Conservation (phyloP, 2,888 invertebrate genomes). For the Rotaria magnacalcarata region DNA sequence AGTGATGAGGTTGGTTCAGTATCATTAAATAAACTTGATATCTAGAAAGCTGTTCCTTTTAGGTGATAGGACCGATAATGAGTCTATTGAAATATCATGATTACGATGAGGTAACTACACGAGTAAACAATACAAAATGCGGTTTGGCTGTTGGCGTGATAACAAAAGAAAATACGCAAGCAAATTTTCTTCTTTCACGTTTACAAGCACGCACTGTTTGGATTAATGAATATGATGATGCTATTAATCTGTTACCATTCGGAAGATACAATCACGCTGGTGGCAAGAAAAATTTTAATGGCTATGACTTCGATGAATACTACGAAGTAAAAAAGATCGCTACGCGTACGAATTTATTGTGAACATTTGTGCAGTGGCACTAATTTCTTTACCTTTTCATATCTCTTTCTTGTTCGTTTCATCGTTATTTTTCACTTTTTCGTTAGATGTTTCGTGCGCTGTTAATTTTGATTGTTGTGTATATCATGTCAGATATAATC, state of each 20-base stretch:
- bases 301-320: too few species aligned
- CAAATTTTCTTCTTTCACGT: conserved; percentile 47
- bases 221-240: conserved; percentile 53
- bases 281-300: too few species aligned
- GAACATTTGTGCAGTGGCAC: too few species aligned
- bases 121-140: conserved; percentile 47
- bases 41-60: not conserved
- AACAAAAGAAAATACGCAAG: conserved; percentile 47
- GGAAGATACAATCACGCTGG: conserved; percentile 67
- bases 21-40: not conserved
- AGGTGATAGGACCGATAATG: conserved; percentile 46
- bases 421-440: too few species aligned
- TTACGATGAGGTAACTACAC: conserved; percentile 38
- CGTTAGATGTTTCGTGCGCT: too few species aligned
- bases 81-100: conserved; percentile 44
- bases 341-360: too few species aligned
- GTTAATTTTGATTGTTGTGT: too few species aligned
- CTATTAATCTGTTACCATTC: conserved; percentile 69
- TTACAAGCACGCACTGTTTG: conserved; percentile 48
- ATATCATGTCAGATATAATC: too few species aligned
- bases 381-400: too few species aligned
- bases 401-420: too few species aligned
- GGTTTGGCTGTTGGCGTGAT: conserved; percentile 49
- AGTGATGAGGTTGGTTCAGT: conserved; percentile 58
- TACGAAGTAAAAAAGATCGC: too few species aligned